These are phyloP conservation scores for Poecilia latipinna DNA, from an alignment of 2,113 vertebrate genomes.

Conservation along the genomic window DNA sequence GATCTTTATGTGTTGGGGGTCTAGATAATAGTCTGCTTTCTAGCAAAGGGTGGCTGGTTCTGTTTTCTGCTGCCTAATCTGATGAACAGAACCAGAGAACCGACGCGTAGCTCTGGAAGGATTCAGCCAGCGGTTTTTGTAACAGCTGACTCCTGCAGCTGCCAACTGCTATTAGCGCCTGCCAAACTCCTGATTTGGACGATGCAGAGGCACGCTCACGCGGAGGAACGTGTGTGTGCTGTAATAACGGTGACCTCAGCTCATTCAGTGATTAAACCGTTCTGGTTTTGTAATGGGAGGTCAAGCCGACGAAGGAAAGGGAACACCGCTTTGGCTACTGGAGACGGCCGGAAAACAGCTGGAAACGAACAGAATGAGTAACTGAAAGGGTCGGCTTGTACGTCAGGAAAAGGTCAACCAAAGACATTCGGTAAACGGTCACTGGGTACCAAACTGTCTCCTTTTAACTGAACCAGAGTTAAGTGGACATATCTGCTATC, in stretches of 20 bases:
- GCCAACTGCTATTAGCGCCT: conserved; percentile 53
- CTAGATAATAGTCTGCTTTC: not conserved
- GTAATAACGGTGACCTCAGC: conserved; percentile 58
- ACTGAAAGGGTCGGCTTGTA: no score
- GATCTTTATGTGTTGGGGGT: not conserved
- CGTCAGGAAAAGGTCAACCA: not conserved
- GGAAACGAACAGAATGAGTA: conserved; percentile 5
- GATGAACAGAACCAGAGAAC: conserved; percentile 48
- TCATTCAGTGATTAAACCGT: conserved; percentile 37
- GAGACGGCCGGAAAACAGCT: conserved; percentile 15
- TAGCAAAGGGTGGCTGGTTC: conserved; percentile 16
- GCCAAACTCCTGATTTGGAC: conserved; percentile 53
- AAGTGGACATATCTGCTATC: not conserved
- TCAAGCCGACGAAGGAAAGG: conserved; percentile 30
- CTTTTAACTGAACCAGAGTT: conserved; percentile 18
- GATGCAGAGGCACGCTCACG: conserved; percentile 20
- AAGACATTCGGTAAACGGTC: conserved; percentile 11
- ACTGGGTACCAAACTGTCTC: conserved; percentile 1
- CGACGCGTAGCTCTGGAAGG: conserved; percentile 58
- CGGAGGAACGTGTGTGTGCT: conserved; percentile 20
- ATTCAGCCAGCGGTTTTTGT: conserved; percentile 58
- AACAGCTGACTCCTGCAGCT: conserved; percentile 60
- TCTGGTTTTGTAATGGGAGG: conserved; percentile 34
- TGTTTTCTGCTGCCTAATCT: conserved; percentile 43
- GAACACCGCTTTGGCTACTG: conserved; percentile 30